Conservation (phyloP, 2,888 invertebrate genomes). For the Monochamus alternatus region DNA sequence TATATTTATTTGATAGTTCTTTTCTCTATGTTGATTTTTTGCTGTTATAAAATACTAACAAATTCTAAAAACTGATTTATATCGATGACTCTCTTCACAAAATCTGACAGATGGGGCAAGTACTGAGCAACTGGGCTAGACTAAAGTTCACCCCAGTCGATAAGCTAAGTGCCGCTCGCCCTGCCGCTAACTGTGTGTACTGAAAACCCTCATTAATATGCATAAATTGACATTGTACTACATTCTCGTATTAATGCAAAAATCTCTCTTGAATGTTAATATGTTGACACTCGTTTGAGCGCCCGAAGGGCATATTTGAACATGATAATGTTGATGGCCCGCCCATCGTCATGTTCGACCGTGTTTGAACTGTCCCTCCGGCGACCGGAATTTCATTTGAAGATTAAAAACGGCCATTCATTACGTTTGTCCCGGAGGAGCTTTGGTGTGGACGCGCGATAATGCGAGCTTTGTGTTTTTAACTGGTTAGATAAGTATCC, state of each 20-base stretch:
- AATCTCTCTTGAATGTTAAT: conserved; percentile 64
- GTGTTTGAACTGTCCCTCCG: conserved; percentile 51
- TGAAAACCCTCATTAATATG: conserved; percentile 63
- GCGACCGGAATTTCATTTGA: conserved; percentile 65
- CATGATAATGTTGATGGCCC: conserved; percentile 57
- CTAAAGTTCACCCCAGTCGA: conserved; percentile 36
- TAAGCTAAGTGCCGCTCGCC: conserved; percentile 53
- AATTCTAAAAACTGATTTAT: no score
- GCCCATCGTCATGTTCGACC: conserved; percentile 42
- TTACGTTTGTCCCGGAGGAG: conserved; percentile 60
- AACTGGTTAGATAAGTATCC: conserved; percentile 50
- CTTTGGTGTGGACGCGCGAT: conserved; percentile 61
- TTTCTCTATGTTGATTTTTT: no score
- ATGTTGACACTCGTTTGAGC: conserved; percentile 59
- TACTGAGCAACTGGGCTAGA: background rate
- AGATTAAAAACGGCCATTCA: conserved; percentile 66
- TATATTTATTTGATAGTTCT: no score
- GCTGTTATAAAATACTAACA: no score
- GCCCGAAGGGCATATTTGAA: conserved; percentile 54
- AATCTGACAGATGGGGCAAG: background rate
- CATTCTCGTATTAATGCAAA: conserved; percentile 63
- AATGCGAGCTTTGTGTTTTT: conserved; percentile 63
- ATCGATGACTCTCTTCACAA: no score
- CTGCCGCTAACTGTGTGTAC: conserved; percentile 48
- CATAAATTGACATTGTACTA: conserved; percentile 66